Base-by-base conservation (phyloP, 2,888 invertebrate species). In the Nymphalis polychloros region DNA sequence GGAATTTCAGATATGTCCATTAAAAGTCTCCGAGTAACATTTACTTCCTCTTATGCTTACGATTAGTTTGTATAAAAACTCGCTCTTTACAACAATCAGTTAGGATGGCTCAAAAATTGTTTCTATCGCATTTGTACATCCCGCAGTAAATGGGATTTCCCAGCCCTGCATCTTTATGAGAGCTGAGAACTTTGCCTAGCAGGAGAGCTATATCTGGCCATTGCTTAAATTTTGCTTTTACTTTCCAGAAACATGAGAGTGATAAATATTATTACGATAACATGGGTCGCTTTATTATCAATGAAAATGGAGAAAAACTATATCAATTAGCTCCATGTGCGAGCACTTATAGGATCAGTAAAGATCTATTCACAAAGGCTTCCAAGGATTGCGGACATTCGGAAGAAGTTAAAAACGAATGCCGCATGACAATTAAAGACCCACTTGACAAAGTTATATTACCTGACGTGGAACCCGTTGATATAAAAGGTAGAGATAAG, bases 321-420 rank as follows among this genome's bases (percentile, higher is more conserved):
- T 86, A 90, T 75, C 85, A 89, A 72, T 69, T 78, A 10, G 84
- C 81, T 0, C 71, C 82, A 0, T 91, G 90, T 76, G 79, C 84
- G 1, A 88, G 87, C 69, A 69, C 79, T 1, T 88, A 86, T 73
- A 79, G 78, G 1, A 68, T 89, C 5, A 72, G 74, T 2, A 77
- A 81, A 1, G 79, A 81, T 0, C 65, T 83, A 10, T 71, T 78
- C 7, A 74, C 83, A 0, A 76, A 90, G 5, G 61, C 69, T 8
- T 78, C 80, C 0, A 68, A 77, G 16, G 87, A 88, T 71, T 87
- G 88, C 59, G 86, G 86, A 0, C 88, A 88, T 59, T 80, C 84
- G 0, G 80, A 81, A 17, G 62, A 2, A 4, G 23, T 68, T 0
- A 81, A 79, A 16, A 70, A 73, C 0, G 48, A 78, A 0, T 90